Conservation (phyloP, 1,140 invertebrate genomes). For the Zaprionus davidi region DNA sequence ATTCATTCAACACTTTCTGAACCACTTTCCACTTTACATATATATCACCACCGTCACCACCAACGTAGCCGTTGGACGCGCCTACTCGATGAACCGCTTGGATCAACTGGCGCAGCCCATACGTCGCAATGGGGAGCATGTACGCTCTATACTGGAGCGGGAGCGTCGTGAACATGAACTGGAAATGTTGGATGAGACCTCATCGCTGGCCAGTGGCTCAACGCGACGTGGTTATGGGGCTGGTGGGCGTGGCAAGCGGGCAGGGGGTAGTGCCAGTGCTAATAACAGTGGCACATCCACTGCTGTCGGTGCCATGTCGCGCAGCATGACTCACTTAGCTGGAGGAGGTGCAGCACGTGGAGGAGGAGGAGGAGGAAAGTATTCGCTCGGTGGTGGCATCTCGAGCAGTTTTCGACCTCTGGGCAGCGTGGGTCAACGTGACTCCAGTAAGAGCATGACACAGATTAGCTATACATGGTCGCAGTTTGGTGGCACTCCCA, state of each 20-base stretch:
- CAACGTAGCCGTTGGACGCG: conserved; percentile 86
- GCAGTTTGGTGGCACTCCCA: conserved; percentile 57
- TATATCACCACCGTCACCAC: conserved; percentile 31
- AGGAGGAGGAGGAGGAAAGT: conserved; percentile 71
- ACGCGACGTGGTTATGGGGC: conserved; percentile 22
- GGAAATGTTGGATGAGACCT: conserved; percentile 80
- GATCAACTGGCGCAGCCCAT: conserved; percentile 92
- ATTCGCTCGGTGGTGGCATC: conserved; percentile 76
- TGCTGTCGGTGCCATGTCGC: conserved; percentile 85
- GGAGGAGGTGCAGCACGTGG: conserved; percentile 57
- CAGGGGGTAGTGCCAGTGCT: conserved; percentile 59
- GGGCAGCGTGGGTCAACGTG: conserved; percentile 66
- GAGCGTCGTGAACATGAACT: conserved; percentile 71
- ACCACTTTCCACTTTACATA: conserved; percentile 71
- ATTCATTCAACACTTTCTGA: conserved; percentile 59
- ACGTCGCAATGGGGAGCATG: conserved; percentile 85
- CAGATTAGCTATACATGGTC: conserved; percentile 76
- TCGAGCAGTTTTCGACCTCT: conserved; percentile 77
- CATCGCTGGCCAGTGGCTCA: conserved; percentile 64
- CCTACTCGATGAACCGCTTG: conserved; percentile 95
- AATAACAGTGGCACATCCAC: conserved; percentile 72
- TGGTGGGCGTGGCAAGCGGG: conserved; percentile 29
- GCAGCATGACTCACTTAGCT: conserved; percentile 89
- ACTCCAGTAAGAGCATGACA: conserved; percentile 83
- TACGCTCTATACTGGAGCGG: conserved; percentile 76